Base-by-base conservation (phyloP, 2,113 vertebrate genomes). In the Phodopus roborovskii region DNA sequence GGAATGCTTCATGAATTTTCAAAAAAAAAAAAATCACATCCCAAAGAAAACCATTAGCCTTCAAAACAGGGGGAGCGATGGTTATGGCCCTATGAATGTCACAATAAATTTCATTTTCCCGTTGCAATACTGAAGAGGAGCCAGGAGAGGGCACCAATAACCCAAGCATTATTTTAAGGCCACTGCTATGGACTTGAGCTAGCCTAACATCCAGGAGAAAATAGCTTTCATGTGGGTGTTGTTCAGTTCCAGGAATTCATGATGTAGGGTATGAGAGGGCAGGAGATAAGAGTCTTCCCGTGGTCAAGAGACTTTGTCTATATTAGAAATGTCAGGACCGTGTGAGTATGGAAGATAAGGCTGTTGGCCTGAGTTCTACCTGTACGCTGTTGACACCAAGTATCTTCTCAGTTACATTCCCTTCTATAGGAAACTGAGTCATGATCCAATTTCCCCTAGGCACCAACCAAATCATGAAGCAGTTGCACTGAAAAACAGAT, bases 121-220 rank as follows among this genome's bases (percentile, higher is more conserved):
- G 48, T 13, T 95, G 96, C 95, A 95, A 74, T 75, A 53, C n/a
- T 58, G 10, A 0, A 73, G n/a, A 11, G 0, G 11, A 19, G 16
- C 92, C 97, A 97, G 84, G 3, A 97, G 97, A 97, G 96, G 96
- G 96, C 85, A 92, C 2, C 36, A 64, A n/a, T 36, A 70, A 53
- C 85, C 71, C 15, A 94, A 94, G 26, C 42, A 45, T 45, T 78
- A 36, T 45, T 88, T 17, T 28, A 22, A 22, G 6, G 10, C 28
- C 56, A 26, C 11, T 2, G 26, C 8, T 0, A 24, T 7, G 48
- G 2, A 2, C 5, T 33, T 3, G 4, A 0, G 1, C 20, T 74
- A 85, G 17, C 28, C 82, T 17, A 42, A 10, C 0, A 17, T 3
- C 4, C 30, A 16, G 2, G 3, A 20, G 3, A 64, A 90, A 71